Evolutionary conservation across 2,888 invertebrate species (phyloP).

Genomic region (Drosophila histrio): DNA sequence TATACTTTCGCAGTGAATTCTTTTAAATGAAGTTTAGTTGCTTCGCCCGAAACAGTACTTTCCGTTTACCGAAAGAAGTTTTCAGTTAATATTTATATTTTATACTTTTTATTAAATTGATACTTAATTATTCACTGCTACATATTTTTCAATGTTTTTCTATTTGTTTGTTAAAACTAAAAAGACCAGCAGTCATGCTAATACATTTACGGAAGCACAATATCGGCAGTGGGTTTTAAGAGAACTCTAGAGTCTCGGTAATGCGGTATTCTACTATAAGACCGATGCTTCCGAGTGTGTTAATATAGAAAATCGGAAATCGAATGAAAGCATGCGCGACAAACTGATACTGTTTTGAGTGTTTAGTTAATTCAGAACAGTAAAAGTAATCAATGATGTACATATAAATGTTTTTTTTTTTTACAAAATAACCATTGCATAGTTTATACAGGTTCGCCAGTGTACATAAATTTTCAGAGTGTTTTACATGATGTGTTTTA

Average conservation of each 20-base stretch:
- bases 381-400: constrained; percentile 13
- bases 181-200: constrained; percentile 14
- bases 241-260: constrained; percentile 14
- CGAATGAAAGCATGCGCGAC: constrained; percentile 12
- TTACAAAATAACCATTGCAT: constrained; percentile 23
- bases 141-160: constrained; percentile 22
- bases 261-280: constrained; percentile 21
- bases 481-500: constrained; percentile 61
- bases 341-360: constrained; percentile 14
- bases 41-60: not conserved
- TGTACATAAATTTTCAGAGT: constrained; percentile 16
- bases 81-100: constrained; percentile 5
- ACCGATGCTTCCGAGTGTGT: constrained; percentile 26
- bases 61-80: constrained; percentile 9
- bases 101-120: constrained; percentile 16
- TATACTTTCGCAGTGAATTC: not conserved
- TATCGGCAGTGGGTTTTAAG: constrained; percentile 39
- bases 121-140: constrained; percentile 26
- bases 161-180: constrained; percentile 18
- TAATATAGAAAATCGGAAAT: constrained; percentile 6
- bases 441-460: constrained; percentile 21
- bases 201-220: constrained; percentile 40
- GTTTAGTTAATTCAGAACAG: constrained; percentile 17
- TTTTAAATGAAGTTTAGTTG: not conserved
- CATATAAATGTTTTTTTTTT: constrained; percentile 9